Evolutionary conservation across 2,797 vertebrate species (phyloP).

Genomic region (Coregonus suidteri): DNA sequence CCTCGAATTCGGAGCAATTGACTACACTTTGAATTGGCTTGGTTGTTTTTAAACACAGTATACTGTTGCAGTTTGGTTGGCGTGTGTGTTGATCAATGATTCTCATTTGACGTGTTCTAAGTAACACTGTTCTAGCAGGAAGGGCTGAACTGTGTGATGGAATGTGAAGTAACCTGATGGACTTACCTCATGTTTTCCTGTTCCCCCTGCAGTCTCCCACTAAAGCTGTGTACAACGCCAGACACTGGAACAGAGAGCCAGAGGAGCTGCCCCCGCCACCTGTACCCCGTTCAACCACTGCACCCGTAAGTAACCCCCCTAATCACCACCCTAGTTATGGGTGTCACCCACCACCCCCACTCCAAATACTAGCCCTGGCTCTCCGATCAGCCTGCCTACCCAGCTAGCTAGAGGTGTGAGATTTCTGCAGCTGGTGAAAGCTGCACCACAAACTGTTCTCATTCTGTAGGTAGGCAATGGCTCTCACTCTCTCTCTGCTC

Average conservation of each 20-base stretch:
- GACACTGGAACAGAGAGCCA: slow-evolving; percentile 89
- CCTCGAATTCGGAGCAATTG: background rate
- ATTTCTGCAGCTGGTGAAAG: background rate
- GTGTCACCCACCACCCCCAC: background rate
- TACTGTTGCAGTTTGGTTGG: background rate
- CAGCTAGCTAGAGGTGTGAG: background rate
- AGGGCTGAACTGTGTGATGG: slow-evolving; percentile 12
- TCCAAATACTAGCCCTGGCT: too few species aligned
- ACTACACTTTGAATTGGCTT: background rate
- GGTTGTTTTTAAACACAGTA: background rate
- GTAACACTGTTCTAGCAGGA: background rate
- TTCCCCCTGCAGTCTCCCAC: slow-evolving; percentile 78
- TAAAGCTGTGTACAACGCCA: slow-evolving; percentile 91
- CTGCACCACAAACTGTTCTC: background rate
- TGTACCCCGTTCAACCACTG: slow-evolving; percentile 75
- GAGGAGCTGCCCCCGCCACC: slow-evolving; percentile 80
- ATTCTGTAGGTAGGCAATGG: background rate
- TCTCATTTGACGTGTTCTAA: background rate
- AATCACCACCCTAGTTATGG: background rate
- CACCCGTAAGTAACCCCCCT: slow-evolving; percentile 75
- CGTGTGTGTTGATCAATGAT: background rate
- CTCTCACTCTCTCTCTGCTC: too few species aligned
- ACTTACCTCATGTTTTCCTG: background rate
- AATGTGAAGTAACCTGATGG: background rate
- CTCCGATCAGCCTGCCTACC: too few species aligned